Base-by-base conservation (phyloP, 2,113 vertebrate genomes). In the Lophius piscatorius region DNA sequence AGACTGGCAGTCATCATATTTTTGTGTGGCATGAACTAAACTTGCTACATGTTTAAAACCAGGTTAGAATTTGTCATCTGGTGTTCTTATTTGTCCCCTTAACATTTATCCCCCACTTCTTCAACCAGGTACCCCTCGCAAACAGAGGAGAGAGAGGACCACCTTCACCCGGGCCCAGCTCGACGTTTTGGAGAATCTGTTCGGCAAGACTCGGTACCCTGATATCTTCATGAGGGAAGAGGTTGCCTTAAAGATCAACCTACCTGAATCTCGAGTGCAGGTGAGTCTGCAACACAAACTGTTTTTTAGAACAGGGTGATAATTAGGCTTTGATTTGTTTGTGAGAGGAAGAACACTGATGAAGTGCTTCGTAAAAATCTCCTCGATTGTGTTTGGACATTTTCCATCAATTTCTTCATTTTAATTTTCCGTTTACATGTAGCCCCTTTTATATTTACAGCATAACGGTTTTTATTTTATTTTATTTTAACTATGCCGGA, bases 141-240 rank as follows among this genome's bases (percentile, higher is more conserved):
- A 99, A 80, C 97, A 99, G 89, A 91, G 97, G 73, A 88, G 97
- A 52, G 97, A 98, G 78, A 91, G 97, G 77, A 98, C 97, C 6
- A 99, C 97, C 23, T 98, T 99, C 82, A 97, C 97, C 22, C 92
- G 96, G 50, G 95, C 95, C 1, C 97, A 98, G 87, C 92, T 99
- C 29, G 96, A 99, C 2, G 91, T 99, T 60, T 82, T 99, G 85
- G 97, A 99, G 87, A 94, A 93, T 10, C 93, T 99, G 23, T 98
- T 98, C 69, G 92, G 90, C 81, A 98, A 99, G 91, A 99, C 96
- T 9, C 94, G 96, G 33, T 99, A 98, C 76, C 97, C 97, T 2
- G 97, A 99, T 70, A 99, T 99, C 90, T 99, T 99, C 90, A 99
- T 98, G 96, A 85, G 97, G 10, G 97, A 99, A 81, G 97, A 99